Evolutionary conservation across 2,888 invertebrate species (phyloP).

Genomic region (Allophyes oxyacanthae): DNA sequence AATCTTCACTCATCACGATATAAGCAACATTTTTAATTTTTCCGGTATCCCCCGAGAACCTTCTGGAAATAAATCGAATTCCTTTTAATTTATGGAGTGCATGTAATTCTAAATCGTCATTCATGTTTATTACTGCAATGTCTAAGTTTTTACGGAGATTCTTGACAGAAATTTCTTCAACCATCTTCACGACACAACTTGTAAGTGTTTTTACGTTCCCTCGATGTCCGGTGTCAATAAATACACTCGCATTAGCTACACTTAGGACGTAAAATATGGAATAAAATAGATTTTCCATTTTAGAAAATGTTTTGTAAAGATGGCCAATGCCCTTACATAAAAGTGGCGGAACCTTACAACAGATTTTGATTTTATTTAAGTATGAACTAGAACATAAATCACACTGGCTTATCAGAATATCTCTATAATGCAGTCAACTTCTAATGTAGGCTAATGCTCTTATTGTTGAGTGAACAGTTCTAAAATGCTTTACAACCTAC

Average conservation of each 20-base stretch:
- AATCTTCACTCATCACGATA: slow-evolving; percentile 54
- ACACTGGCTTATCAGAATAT: slow-evolving; percentile 19
- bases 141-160: slow-evolving; percentile 32
- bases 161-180: slow-evolving; percentile 38
- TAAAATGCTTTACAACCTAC: not conserved
- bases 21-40: slow-evolving; percentile 52
- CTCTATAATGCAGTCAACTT: slow-evolving; percentile 2
- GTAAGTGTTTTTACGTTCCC: slow-evolving; percentile 14
- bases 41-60: slow-evolving; percentile 45
- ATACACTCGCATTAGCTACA: slow-evolving; percentile 6
- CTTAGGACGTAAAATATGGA: not conserved
- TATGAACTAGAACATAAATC: slow-evolving; percentile 18
- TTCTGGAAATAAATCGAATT: slow-evolving; percentile 55
- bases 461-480: slow-evolving; percentile 6
- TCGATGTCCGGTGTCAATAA: slow-evolving; percentile 13
- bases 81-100: slow-evolving; percentile 50
- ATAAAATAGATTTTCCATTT: slow-evolving; percentile 8
- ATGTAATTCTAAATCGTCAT: slow-evolving; percentile 47
- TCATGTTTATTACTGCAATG: slow-evolving; percentile 56
- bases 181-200: slow-evolving; percentile 50
- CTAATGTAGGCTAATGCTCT: not conserved
- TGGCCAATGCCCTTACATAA: no score
- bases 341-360: no score
- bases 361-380: not conserved
- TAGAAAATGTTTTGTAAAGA: not conserved